Evolutionary conservation across 2,797 vertebrate species (phyloP), one percentile per base, ranked within the genome.

Genomic region (Catamblyrhynchus diadema): DNA sequence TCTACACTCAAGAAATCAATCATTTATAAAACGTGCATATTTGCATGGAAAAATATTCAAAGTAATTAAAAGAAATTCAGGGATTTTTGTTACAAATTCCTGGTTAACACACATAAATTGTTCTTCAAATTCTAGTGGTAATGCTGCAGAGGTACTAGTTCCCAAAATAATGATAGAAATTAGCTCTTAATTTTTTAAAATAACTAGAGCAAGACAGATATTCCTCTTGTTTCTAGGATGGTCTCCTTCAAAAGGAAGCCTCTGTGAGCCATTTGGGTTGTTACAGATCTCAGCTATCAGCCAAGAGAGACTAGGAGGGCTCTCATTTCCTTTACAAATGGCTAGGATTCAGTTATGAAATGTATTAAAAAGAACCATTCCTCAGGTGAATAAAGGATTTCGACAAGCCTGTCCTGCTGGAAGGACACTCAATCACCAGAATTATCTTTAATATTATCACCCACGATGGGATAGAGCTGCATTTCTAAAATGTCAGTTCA

Each of bases 401-500:
- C 53, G 17, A 94, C 94, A 95, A 95, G 91, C 91, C 89, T 85
- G 91, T 95, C 88, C 83, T 96, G 79, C 30, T 92, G 84, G 90
- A 95, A 92, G 86, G 83, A 84, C 92, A 84, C 92, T 97, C 96
- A 95, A 35, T 93, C 77, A 92, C 67, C 62, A 91, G 75, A 93
- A 96, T 94, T 96, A 90, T 92, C 91, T 88, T 93, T 88, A 90
- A 74, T 65, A 78, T 96, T 97, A 97, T 97, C 82, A 83, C 72
- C 88, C 91, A 93, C 71, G 9, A 57, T 67, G 64, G 60, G 56
- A 95, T 94, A 92, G 92, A 92, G 91, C 85, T 70, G 79, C 85
- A 71, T 95, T 95, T 90, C 74, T 77, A 74, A 95, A 96, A 97
- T 95, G 95, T 95, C 93, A 95, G 64, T 90, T 93, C 95, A 82